Percentiles rank a stretch among this genome's conserved stretches.
Evolutionary conservation across 2,113 vertebrate species (phyloP).

Genomic region (Callaeas wilsoni): DNA sequence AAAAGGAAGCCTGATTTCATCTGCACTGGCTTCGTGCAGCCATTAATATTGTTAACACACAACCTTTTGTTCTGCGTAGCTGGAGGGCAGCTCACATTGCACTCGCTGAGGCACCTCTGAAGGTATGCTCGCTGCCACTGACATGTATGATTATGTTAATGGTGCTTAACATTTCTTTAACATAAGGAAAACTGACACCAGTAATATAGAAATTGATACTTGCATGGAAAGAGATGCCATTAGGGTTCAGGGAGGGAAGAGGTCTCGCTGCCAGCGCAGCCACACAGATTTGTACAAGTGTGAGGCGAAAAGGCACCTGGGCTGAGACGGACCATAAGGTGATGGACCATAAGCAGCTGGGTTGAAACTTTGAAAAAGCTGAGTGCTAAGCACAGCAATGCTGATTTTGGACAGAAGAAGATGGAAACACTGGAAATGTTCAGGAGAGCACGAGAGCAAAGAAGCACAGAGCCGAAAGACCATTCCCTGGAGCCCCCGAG

Average conservation of each 20-base stretch:
- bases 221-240: not conserved
- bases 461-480: not conserved
- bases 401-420: not conserved
- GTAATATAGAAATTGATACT: not conserved
- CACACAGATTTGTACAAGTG: accelerated
- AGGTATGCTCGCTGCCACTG: not conserved
- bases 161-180: not conserved
- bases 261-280: not conserved
- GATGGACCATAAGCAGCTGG: not conserved
- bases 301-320: not conserved
- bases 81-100: slow-evolving; percentile 43
- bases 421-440: not conserved
- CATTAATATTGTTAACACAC: slow-evolving; percentile 57
- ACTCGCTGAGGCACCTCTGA: slow-evolving; percentile 3
- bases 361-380: not conserved
- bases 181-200: not conserved
- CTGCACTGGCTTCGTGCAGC: not conserved
- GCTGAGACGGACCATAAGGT: not conserved
- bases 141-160: slow-evolving; percentile 11
- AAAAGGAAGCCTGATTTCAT: slow-evolving; percentile 55
- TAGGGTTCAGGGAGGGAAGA: not conserved
- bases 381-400: not conserved
- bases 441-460: not conserved
- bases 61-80: slow-evolving; percentile 34
- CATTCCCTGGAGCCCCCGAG: not conserved